Evolutionary conservation across 2,888 invertebrate species (phyloP).

Genomic region (Phasia obesa): DNA sequence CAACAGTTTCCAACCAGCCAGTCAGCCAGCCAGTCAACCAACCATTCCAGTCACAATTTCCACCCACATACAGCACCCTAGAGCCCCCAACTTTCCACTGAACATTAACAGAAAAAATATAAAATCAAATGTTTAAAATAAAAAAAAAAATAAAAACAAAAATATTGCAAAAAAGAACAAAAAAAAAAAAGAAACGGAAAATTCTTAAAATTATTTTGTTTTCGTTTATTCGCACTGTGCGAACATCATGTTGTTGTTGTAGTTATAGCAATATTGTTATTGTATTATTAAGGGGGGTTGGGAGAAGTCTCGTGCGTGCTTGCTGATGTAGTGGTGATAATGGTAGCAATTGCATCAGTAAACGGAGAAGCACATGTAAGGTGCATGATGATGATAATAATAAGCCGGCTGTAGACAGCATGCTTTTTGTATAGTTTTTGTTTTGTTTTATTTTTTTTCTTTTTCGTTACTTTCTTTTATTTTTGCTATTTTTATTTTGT

Average conservation of each 20-base stretch:
- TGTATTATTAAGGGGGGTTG: slow-evolving; percentile 20
- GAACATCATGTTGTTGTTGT: slow-evolving; percentile 45
- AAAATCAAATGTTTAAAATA: slow-evolving; percentile 60
- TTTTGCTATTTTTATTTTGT: slow-evolving; percentile 63
- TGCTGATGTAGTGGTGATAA: slow-evolving; percentile 18
- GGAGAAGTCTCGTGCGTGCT: background rate
- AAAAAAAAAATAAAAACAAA: slow-evolving; percentile 5
- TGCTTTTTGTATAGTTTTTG: slow-evolving; percentile 42
- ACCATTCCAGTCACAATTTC: slow-evolving; percentile 18
- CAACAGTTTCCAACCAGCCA: slow-evolving; percentile 56
- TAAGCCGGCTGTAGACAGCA: slow-evolving; percentile 66
- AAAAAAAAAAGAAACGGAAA: slow-evolving; percentile 16
- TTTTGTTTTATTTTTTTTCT: slow-evolving; percentile 12
- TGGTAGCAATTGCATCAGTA: slow-evolving; percentile 32
- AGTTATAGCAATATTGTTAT: slow-evolving; percentile 45
- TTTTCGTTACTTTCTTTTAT: slow-evolving; percentile 30
- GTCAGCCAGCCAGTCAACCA: slow-evolving; percentile 36
- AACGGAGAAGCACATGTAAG: slow-evolving; percentile 64
- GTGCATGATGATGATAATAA: slow-evolving; percentile 66
- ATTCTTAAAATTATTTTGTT: slow-evolving; percentile 65
- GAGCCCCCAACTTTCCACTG: background rate
- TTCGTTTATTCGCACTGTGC: slow-evolving; percentile 53
- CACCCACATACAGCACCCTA: slow-evolving; percentile 25
- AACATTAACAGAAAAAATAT: slow-evolving; percentile 21
- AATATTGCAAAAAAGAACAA: background rate